Base-by-base conservation (phyloP, 1,140 invertebrate species). In the Saxidomus purpurata region DNA sequence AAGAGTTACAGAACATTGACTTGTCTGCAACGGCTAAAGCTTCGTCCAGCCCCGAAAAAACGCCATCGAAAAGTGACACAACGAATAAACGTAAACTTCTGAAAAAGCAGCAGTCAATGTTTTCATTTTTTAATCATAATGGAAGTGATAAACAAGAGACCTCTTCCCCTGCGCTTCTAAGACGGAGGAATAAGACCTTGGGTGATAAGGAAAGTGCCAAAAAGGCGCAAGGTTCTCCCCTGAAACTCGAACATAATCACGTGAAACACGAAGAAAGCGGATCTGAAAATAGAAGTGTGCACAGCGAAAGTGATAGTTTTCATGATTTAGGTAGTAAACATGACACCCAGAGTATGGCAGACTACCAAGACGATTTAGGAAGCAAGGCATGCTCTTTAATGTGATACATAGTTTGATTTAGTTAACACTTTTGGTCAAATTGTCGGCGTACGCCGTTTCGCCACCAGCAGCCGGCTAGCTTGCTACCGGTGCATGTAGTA, bases 1-100 rank as follows among this genome's bases (percentile, higher is more conserved):
- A 89, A 17, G 87, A 89, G 25, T 80, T 89, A 55, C 79, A 89
- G 77, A 89, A 81, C 55, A 71, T 89, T 49, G 87, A 89, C 43
- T 40, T 89, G 31, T 49, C 40, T 0, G 79, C 71, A 22, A 61
- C 74, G 25, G n/a, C 71, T 0, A 87, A 61, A 59, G 25, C 63
- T 13, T 36, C 77, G 0, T 34, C 36, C 0, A 63, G 3, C 22
- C 34, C 71, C 6, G 85, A 87, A 34, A 63, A 79, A 67, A 34
- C 49, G 15, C 34, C 85, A 13, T 28, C 59, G 36, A 63, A 63
- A 63, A 79, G 19, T 47, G 43, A 79, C 4, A 13, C n/a, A 40
- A 38, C 71, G 61, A 38, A n/a, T 22, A 77, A 77, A 59, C 17
- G 38, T 19, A 77, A 63, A 79, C 36, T 52, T 19, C 28, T 87